Evolutionary conservation across 2,113 vertebrate species (phyloP).

Genomic region (Pteronura brasiliensis): DNA sequence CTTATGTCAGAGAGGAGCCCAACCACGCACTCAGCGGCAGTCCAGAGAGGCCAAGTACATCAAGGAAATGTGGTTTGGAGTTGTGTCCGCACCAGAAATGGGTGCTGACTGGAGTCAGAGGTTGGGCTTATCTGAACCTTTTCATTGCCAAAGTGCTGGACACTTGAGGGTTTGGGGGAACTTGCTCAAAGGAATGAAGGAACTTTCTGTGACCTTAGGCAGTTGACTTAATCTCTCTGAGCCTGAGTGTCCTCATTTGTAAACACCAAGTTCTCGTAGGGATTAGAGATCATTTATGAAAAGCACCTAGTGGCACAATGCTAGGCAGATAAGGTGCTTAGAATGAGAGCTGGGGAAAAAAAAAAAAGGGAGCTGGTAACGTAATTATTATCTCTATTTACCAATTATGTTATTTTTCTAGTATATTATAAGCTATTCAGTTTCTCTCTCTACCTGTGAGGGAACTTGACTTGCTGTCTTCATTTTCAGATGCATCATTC

Average conservation of each 20-base stretch:
- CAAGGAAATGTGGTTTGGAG: conserved; percentile 51
- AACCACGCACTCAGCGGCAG: background rate
- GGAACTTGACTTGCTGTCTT: background rate
- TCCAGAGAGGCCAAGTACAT: conserved; percentile 6
- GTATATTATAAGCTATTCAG: background rate
- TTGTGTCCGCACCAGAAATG: background rate
- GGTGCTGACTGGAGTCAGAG: background rate
- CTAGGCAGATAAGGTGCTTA: background rate
- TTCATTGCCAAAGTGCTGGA: conserved; percentile 5
- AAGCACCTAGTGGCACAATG: background rate
- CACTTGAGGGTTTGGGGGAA: background rate
- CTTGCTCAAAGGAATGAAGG: conserved; percentile 1
- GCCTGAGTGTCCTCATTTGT: background rate
- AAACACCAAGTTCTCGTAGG: background rate
- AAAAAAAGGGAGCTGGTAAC: background rate
- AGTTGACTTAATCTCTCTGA: conserved; percentile 4
- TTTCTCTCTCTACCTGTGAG: background rate
- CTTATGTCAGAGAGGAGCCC: conserved; percentile 60
- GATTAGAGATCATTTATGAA: background rate
- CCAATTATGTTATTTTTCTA: background rate
- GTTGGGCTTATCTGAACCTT: background rate
- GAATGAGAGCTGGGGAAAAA: background rate
- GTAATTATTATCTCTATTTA: background rate
- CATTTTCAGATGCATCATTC: background rate
- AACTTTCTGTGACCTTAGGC: background rate